phyloP scores from a whole-genome alignment of 92 coral and sea anemone genomes.

The Zoanthus solanderi region DNA sequence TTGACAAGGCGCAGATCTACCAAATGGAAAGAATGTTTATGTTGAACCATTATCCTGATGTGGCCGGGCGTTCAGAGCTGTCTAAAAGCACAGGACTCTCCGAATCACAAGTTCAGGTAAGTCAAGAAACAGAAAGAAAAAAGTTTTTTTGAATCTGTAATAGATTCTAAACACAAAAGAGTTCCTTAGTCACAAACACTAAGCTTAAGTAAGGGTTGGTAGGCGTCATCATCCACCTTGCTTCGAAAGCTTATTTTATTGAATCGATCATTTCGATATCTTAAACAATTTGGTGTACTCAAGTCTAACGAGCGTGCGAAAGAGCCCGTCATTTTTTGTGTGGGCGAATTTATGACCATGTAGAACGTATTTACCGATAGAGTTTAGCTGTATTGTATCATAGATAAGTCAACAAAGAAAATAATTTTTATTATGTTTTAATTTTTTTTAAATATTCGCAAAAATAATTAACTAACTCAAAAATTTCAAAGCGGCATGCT shows the following conservation, averaged over 20 bases:
- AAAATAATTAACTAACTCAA: no score
- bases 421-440: no score
- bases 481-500: no score
- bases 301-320: no score
- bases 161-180: not conserved
- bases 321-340: not conserved
- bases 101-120: constrained; percentile 89
- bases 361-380: no score
- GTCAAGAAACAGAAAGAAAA: not conserved
- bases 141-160: no score
- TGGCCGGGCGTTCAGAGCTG: constrained; percentile 79
- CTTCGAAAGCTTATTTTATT: not conserved
- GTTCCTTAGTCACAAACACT: not conserved
- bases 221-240: no score
- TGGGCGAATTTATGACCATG: not conserved
- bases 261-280: not conserved
- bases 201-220: no score
- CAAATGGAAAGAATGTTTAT: constrained; percentile 91
- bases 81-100: constrained; percentile 82
- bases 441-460: no score
- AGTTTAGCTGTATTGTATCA: no score
- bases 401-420: no score
- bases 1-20: constrained; percentile 86
- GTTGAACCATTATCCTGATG: constrained; percentile 85
- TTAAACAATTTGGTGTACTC: not conserved